Conservation (phyloP, 2,113 vertebrate species). For the Centropristis striata region DNA sequence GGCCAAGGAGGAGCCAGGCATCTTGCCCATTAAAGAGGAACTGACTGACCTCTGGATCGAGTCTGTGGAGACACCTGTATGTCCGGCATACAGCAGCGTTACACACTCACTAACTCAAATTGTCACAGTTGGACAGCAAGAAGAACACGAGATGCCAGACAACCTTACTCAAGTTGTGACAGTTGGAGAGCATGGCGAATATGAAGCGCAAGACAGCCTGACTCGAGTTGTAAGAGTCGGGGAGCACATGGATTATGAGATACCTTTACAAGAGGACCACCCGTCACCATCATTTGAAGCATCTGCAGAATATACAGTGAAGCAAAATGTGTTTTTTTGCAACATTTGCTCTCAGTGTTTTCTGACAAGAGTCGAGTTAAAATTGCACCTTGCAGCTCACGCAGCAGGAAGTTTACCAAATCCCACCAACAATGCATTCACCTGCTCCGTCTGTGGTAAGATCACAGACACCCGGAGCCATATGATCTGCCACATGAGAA, state of each 20-base stretch:
- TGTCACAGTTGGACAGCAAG: neutral
- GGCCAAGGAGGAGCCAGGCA: neutral
- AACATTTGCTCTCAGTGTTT: slow-evolving; percentile 11
- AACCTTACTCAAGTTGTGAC: neutral
- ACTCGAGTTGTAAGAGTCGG: neutral
- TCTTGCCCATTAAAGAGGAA: slow-evolving; percentile 16
- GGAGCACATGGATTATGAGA: neutral
- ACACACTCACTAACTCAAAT: neutral
- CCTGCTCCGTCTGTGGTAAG: neutral
- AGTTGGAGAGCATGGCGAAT: neutral
- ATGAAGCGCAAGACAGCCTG: neutral
- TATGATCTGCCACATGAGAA: slow-evolving; percentile 13
- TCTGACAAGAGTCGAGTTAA: neutral
- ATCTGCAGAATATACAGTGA: neutral
- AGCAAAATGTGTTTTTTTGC: neutral
- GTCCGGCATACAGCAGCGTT: neutral
- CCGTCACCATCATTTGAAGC: neutral
- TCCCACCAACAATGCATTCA: neutral
- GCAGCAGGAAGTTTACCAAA: neutral
- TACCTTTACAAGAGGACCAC: neutral
- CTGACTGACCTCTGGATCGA: neutral
- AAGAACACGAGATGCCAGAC: neutral
- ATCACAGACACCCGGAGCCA: neutral
- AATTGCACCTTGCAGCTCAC: neutral
- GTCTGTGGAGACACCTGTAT: neutral